Conservation (phyloP, 2,113 vertebrate genomes). For the Thomomys bottae region DNA sequence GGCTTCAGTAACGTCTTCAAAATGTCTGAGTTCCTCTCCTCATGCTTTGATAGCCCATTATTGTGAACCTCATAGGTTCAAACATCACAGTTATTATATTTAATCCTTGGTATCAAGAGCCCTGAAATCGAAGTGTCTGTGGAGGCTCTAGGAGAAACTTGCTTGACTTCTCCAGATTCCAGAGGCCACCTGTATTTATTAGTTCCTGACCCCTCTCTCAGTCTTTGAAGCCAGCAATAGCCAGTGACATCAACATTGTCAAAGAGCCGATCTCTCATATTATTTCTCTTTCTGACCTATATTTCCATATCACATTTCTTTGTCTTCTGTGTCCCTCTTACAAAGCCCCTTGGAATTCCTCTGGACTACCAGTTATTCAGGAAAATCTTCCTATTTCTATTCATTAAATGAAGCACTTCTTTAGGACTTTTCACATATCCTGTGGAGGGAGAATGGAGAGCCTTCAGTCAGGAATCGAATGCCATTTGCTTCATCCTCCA, state of each 20-base stretch:
- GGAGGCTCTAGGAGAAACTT: background rate
- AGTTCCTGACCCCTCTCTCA: background rate
- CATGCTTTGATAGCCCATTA: background rate
- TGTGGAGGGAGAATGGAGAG: too few relatives aligned
- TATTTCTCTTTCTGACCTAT: background rate
- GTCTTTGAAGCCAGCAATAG: background rate
- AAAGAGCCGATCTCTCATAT: too few relatives aligned
- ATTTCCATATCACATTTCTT: background rate
- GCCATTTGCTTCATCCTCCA: too few relatives aligned
- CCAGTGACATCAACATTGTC: too few relatives aligned
- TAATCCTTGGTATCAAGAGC: background rate
- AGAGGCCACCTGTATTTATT: background rate
- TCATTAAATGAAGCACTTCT: background rate
- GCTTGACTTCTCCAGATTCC: background rate
- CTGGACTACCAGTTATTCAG: background rate
- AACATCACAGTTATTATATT: background rate
- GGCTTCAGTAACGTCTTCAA: slow-evolving; percentile 91
- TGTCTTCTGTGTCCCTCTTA: background rate
- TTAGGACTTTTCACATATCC: background rate
- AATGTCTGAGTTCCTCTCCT: slow-evolving; percentile 79
- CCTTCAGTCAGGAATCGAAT: too few relatives aligned
- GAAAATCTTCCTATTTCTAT: background rate
- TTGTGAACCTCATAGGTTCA: background rate
- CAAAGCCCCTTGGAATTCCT: background rate
- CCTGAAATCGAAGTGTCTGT: background rate